These are phyloP conservation scores for Gallinago nigripennis DNA, from an alignment of 2,797 vertebrate genomes.

Conservation along the genomic window DNA sequence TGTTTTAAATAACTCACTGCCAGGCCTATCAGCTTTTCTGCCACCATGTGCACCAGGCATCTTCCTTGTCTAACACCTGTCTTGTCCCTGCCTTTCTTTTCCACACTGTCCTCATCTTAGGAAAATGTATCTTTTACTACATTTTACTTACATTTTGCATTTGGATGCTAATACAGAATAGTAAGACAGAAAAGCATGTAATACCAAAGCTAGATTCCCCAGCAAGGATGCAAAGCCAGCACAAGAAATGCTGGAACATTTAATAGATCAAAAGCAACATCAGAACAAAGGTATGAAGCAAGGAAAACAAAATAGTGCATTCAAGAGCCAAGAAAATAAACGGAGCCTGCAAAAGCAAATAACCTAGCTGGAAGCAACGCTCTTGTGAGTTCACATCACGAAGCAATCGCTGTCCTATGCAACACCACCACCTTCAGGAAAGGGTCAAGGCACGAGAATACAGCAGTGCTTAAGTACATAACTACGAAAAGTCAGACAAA, in stretches of 20 bases:
- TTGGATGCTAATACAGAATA: background rate
- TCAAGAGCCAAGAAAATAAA: constrained; percentile 36
- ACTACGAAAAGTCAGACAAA: background rate
- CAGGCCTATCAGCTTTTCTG: background rate
- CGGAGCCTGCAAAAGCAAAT: background rate
- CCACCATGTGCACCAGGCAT: background rate
- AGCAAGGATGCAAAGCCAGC: background rate
- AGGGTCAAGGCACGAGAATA: background rate
- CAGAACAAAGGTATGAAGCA: constrained; percentile 3
- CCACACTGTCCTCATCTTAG: background rate
- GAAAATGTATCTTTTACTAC: background rate
- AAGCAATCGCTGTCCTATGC: background rate
- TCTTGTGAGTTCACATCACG: background rate
- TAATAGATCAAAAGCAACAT: constrained; percentile 21
- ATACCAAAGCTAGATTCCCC: background rate
- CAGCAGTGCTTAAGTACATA: background rate
- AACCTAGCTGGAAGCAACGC: background rate
- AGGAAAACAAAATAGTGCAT: constrained; percentile 8
- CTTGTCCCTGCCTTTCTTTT: background rate
- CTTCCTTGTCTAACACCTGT: background rate
- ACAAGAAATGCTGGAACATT: background rate
- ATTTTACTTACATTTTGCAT: background rate
- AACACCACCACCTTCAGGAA: constrained; percentile 63
- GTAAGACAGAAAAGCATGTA: background rate
- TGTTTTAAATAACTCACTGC: background rate